These are phyloP conservation scores for Neodiprion lecontei DNA, from an alignment of 1,140 invertebrate species.

Conservation along the genomic window DNA sequence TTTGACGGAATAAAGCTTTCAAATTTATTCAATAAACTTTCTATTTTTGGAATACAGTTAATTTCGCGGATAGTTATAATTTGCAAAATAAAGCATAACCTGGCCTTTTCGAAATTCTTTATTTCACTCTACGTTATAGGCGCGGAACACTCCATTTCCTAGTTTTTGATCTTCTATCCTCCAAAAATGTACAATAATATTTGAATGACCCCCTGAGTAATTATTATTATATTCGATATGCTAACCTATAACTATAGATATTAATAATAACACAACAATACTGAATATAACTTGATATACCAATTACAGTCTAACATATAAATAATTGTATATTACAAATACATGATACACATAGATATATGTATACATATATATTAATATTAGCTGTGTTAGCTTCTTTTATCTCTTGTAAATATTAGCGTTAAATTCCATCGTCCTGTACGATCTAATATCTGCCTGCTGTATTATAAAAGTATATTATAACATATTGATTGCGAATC, in stretches of 20 bases:
- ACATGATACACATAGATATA: too few species aligned
- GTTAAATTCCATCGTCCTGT: slow-evolving; percentile 14
- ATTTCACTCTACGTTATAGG: too few species aligned
- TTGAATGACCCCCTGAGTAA: background rate
- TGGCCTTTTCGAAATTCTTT: too few species aligned
- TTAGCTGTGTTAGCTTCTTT: slow-evolving; percentile 9
- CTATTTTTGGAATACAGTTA: too few species aligned
- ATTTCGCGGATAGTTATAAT: too few species aligned
- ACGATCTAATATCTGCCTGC: slow-evolving; percentile 22
- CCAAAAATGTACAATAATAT: too few species aligned
- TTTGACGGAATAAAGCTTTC: too few species aligned
- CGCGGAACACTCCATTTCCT: too few species aligned
- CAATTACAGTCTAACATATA: background rate
- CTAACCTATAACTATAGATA: background rate
- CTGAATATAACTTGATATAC: background rate
- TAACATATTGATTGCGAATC: background rate
- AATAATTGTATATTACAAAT: background rate
- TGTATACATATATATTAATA: background rate
- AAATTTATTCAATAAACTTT: too few species aligned
- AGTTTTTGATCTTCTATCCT: too few species aligned
- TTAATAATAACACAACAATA: background rate
- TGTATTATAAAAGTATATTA: slow-evolving; percentile 24
- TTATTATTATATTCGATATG: background rate
- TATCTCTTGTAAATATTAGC: slow-evolving; percentile 18
- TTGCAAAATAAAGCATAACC: too few species aligned